Percentiles rank a stretch among this genome's conserved stretches.
Conservation (phyloP, 1,140 invertebrate species). For the Thaumetopoea pityocampa region DNA sequence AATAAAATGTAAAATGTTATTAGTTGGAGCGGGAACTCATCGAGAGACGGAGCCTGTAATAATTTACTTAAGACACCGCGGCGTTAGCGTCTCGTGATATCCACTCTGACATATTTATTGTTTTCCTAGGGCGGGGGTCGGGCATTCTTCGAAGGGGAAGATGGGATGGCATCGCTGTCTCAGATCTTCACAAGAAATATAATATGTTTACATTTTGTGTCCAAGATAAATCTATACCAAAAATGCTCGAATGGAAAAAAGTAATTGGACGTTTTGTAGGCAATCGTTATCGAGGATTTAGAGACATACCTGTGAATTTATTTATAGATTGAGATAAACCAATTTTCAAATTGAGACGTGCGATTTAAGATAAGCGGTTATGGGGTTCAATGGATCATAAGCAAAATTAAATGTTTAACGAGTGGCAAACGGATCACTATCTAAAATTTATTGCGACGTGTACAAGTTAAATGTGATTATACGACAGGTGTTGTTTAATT, state of each 20-base stretch:
- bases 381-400: too few species aligned
- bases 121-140: slow-evolving; percentile 49
- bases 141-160: slow-evolving; percentile 44
- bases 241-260: too few species aligned
- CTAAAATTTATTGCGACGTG: too few species aligned
- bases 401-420: too few species aligned
- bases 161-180: slow-evolving; percentile 10
- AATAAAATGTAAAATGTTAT: slow-evolving; percentile 68
- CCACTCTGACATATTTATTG: slow-evolving; percentile 73
- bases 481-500: too few species aligned
- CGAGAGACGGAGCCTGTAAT: slow-evolving; percentile 66
- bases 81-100: slow-evolving; percentile 66
- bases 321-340: slow-evolving; percentile 7
- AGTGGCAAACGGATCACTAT: too few species aligned
- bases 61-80: slow-evolving; percentile 65
- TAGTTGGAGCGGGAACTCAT: slow-evolving; percentile 59
- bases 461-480: too few species aligned
- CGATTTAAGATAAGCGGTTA: too few species aligned
- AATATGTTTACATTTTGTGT: slow-evolving; percentile 11
- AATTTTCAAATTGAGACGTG: slow-evolving; percentile 8
- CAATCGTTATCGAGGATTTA: too few species aligned
- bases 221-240: slow-evolving; percentile 13
- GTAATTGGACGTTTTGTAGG: too few species aligned
- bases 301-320: too few species aligned
- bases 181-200: slow-evolving; percentile 6